Percentiles rank a stretch among this genome's conserved stretches.
phyloP scores from a whole-genome alignment of 2,888 invertebrate species.

The Hypercompe scribonia region DNA sequence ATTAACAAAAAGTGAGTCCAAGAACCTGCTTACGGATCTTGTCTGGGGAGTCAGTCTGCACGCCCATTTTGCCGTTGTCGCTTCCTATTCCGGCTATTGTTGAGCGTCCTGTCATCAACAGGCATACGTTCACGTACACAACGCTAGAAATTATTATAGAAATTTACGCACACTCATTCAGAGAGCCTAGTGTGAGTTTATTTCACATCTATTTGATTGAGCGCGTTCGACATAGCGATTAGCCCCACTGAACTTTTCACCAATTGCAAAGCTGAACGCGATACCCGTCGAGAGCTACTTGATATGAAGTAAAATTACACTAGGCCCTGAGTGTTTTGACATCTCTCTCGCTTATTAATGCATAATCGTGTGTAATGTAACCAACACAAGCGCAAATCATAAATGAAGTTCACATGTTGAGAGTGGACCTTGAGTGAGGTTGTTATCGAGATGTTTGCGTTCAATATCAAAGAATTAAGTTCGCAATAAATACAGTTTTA shows the following conservation, averaged over 20 bases:
- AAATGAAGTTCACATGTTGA: slow-evolving; percentile 77
- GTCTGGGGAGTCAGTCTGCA: slow-evolving; percentile 73
- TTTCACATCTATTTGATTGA: neutral
- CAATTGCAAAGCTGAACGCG: neutral
- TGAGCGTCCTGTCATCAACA: slow-evolving; percentile 78
- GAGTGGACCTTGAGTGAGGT: slow-evolving; percentile 78
- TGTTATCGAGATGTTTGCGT: slow-evolving; percentile 64
- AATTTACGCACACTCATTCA: slow-evolving; percentile 43
- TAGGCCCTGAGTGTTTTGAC: slow-evolving; percentile 6
- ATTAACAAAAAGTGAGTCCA: slow-evolving; percentile 65
- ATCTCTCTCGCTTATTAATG: slow-evolving; percentile 48
- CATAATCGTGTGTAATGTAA: slow-evolving; percentile 31
- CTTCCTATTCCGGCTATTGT: slow-evolving; percentile 86
- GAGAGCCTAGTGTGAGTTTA: neutral
- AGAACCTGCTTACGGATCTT: slow-evolving; percentile 80
- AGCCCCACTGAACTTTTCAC: neutral
- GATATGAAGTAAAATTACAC: neutral
- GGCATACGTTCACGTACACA: slow-evolving; percentile 69
- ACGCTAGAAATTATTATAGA: slow-evolving; percentile 52
- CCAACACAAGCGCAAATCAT: slow-evolving; percentile 62
- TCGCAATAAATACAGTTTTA: slow-evolving; percentile 43
- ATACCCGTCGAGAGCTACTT: neutral
- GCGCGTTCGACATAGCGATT: neutral
- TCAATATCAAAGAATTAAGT: slow-evolving; percentile 75
- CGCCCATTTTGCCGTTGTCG: slow-evolving; percentile 77